Conservation (phyloP, 53 echinoderm and acorn worm species). For the Arbacia lixula region DNA sequence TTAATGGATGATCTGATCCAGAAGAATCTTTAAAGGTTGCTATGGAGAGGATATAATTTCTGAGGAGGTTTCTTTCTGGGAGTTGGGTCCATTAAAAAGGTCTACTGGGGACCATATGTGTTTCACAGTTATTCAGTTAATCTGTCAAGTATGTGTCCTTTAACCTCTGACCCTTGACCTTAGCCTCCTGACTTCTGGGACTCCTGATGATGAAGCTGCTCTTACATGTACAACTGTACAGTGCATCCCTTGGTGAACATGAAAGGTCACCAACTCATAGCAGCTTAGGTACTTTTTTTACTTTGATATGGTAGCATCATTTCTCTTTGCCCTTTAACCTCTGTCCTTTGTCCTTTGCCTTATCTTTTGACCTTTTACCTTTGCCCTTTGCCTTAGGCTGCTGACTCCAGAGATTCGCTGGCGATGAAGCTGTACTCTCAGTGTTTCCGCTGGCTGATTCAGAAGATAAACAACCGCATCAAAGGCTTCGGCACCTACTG, state of each 20-base stretch:
- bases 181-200: not conserved
- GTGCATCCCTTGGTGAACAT: no score
- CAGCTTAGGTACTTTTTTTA: no score
- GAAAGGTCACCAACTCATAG: no score
- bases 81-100: no score
- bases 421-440: constrained; percentile 99
- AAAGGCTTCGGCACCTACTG: constrained; percentile 77
- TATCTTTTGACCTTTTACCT: not conserved
- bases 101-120: no score
- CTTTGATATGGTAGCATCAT: no score
- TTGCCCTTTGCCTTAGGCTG: constrained; percentile 61
- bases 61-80: no score
- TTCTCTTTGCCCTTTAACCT: not conserved
- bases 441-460: constrained; percentile 95
- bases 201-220: not conserved
- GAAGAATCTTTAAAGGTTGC: no score
- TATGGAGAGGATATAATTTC: no score
- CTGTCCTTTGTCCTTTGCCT: not conserved
- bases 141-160: no score
- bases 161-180: not conserved
- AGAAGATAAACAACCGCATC: constrained; percentile 89
- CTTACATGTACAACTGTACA: no score
- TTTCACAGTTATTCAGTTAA: no score
- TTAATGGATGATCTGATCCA: constrained; percentile 81
- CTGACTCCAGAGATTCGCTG: constrained; percentile 85